A percentile compares a stretch with the other conserved stretches of the same genome.
These are phyloP conservation scores for Chlorops oryzae DNA, from an alignment of 1,140 invertebrate genomes.

Conservation along the genomic window DNA sequence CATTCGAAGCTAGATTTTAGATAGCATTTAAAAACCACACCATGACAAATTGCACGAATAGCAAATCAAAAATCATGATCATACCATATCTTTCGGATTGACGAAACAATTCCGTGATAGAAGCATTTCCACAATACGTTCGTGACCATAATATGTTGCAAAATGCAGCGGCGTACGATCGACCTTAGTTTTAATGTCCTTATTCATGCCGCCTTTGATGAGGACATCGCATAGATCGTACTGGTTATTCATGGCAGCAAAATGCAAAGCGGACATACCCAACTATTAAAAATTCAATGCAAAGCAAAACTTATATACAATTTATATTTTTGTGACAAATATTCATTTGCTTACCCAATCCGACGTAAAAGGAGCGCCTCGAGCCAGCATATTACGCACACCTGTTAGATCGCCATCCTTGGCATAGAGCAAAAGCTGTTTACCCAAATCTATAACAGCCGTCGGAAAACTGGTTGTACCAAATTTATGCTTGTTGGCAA, in stretches of 20 bases:
- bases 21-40: neutral
- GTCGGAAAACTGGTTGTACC: slow-evolving; percentile 21
- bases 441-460: slow-evolving; percentile 54
- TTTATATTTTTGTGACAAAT: neutral
- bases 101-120: slow-evolving; percentile 72
- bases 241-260: slow-evolving; percentile 79
- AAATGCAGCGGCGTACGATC: slow-evolving; percentile 85
- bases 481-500: slow-evolving; percentile 17
- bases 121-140: slow-evolving; percentile 68
- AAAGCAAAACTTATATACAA: slow-evolving; percentile 7
- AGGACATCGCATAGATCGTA: slow-evolving; percentile 74
- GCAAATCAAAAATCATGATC: slow-evolving; percentile 14
- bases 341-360: slow-evolving; percentile 67
- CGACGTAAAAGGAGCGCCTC: slow-evolving; percentile 84
- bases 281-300: slow-evolving; percentile 52
- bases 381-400: slow-evolving; percentile 72
- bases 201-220: slow-evolving; percentile 74
- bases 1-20: slow-evolving; percentile 70
- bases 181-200: slow-evolving; percentile 86
- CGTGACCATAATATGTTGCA: slow-evolving; percentile 79
- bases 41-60: neutral
- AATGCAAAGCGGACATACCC: slow-evolving; percentile 83
- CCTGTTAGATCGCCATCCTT: slow-evolving; percentile 69
- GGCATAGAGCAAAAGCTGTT: slow-evolving; percentile 71
- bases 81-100: slow-evolving; percentile 78